Evolutionary conservation across 2,797 vertebrate genomes (phyloP), one percentile per base, ranked within the genome.

Genomic region (Dipus sagitta): DNA sequence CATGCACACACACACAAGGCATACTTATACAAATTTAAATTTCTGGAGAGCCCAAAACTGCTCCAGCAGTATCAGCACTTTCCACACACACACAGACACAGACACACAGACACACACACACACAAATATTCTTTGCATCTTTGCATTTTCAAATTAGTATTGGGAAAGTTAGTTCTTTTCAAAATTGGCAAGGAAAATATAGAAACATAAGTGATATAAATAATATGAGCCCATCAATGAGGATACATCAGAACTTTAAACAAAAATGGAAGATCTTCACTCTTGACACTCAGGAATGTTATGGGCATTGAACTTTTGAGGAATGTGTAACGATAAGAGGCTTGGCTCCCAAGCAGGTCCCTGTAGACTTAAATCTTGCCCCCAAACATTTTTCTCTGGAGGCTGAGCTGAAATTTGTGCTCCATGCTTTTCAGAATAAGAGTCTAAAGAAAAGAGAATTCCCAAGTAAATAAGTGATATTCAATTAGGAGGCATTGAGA

Each of bases 1-100:
- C 65, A 28, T n/a, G 10, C 78, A 83, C 82, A 54, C 82, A 58
- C n/a, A 34, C 1, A 34, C 21, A 64, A 23, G 21, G 32, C 42
- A 52, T 74, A 42, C 32, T 74, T 70, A 70, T 26, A 78, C 30
- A 70, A 75, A 34, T 78, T 12, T 34, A 60, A 76, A 65, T 89
- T 92, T 91, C 52, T 72, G 28, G 26, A 95, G 94, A 86, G 47
- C 47, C 14, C 47, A 67, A 72, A 93, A 91, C 21, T 47, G 28
- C 14, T 83, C 28, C 30, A 72, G 34, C 24, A 86, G 26, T 23
- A 82, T 28, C 47, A 75, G 20, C 12, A 47, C 42, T 91, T 86
- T n/a, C 47, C 54, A n/a, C 47, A 34, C 54, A 58, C 47, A 47
- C 13, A 58, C 13, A 58, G 1, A 58, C 13, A 58, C 54, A n/a